A percentile compares a stretch with the other conserved stretches of the same genome.
Conservation (phyloP, 2,113 vertebrate species). For the Apteryx mantelli region DNA sequence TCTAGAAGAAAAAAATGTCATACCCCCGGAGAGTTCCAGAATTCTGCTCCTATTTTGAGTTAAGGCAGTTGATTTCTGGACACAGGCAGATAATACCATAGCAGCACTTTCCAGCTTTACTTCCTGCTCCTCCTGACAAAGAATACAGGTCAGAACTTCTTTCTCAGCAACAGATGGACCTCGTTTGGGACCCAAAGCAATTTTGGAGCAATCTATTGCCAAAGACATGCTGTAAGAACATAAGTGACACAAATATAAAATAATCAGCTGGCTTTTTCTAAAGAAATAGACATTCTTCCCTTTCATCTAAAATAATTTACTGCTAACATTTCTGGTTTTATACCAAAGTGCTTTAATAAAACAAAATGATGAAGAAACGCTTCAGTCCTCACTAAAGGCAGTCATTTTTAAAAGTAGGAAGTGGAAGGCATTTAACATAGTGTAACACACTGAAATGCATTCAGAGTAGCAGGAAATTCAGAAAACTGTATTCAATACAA, state of each 20-base stretch:
- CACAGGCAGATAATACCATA: constrained; percentile 96
- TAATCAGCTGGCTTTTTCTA: not conserved
- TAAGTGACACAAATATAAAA: constrained; percentile 9
- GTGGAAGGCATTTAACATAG: not conserved
- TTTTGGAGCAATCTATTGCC: constrained; percentile 78
- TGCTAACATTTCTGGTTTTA: not conserved
- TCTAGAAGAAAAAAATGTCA: not conserved
- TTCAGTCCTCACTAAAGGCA: not conserved
- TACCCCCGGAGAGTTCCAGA: constrained; percentile 77
- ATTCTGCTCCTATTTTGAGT: constrained; percentile 89
- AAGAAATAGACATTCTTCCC: not conserved
- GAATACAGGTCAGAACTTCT: constrained; percentile 93
- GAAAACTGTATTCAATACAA: not conserved
- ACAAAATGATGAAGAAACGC: not conserved
- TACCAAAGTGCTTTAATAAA: not conserved
- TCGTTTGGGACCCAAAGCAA: constrained; percentile 89
- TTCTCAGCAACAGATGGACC: constrained; percentile 85
- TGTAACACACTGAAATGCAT: not conserved
- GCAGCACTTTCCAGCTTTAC: constrained; percentile 86
- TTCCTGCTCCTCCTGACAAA: constrained; percentile 98
- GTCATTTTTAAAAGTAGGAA: not conserved
- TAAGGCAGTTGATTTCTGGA: constrained; percentile 95
- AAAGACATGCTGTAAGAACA: constrained; percentile 61
- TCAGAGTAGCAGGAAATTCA: not conserved
- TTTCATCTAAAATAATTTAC: not conserved